phyloP scores from a whole-genome alignment of 2,888 invertebrate genomes.

The Hirtodrosophila confusa region DNA sequence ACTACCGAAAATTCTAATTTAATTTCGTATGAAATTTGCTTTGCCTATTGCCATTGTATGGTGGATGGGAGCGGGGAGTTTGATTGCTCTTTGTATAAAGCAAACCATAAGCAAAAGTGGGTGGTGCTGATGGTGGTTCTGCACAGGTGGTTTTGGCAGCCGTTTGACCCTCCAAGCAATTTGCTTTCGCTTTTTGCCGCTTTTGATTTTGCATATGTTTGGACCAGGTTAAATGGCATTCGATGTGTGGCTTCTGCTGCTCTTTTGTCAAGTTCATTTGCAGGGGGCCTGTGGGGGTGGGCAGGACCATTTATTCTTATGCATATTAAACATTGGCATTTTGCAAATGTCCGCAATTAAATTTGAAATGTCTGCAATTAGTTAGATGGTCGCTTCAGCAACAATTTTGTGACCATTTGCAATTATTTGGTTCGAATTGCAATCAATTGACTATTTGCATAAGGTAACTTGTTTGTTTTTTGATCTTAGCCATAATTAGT shows the following conservation, averaged over 20 bases:
- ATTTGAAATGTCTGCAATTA: constrained; percentile 64
- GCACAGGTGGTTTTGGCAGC: constrained; percentile 46
- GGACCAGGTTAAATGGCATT: constrained; percentile 49
- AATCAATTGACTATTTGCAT: constrained; percentile 24
- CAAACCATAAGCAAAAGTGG: constrained; percentile 25
- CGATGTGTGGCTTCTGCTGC: constrained; percentile 24
- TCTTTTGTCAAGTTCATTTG: constrained; percentile 20
- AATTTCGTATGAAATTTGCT: constrained; percentile 72
- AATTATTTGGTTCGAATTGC: constrained; percentile 25
- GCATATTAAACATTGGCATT: constrained; percentile 65
- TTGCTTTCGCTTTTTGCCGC: constrained; percentile 74
- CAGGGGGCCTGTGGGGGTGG: constrained; percentile 19
- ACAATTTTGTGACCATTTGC: constrained; percentile 10
- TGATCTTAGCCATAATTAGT: constrained; percentile 1
- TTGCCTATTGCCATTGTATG: constrained; percentile 20
- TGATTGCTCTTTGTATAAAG: constrained; percentile 50
- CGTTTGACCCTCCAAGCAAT: constrained; percentile 55
- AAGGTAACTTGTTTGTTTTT: neutral
- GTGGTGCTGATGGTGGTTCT: constrained; percentile 4
- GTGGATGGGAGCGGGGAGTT: constrained; percentile 10
- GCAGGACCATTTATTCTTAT: constrained; percentile 59
- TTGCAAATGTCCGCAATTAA: constrained; percentile 47
- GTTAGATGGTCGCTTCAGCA: constrained; percentile 49
- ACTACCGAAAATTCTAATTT: constrained; percentile 75
- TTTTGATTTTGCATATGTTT: constrained; percentile 63